Evolutionary conservation across 2,888 invertebrate species (phyloP).

Genomic region (Phyto melanocephala): DNA sequence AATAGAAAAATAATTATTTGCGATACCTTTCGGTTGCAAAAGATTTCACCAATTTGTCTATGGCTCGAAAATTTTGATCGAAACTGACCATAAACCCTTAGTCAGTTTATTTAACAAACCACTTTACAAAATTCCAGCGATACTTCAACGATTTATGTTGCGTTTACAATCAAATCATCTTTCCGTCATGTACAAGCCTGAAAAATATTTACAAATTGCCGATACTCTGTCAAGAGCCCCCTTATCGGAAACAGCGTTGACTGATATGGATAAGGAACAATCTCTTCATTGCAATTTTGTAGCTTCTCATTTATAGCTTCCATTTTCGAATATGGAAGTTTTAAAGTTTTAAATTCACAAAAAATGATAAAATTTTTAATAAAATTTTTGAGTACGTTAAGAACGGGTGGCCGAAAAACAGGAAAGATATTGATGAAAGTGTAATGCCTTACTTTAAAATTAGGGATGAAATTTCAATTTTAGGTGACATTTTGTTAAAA

Average conservation of each 20-base stretch:
- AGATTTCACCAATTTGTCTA: too few species aligned
- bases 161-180: constrained; percentile 54
- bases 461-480: neutral
- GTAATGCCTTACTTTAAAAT: constrained; percentile 29
- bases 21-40: too few species aligned
- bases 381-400: constrained; percentile 17
- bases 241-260: constrained; percentile 25
- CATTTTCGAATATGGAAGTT: constrained; percentile 8
- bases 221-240: constrained; percentile 80
- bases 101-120: constrained; percentile 55
- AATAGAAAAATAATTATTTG: neutral
- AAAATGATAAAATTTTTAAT: constrained; percentile 7
- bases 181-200: constrained; percentile 56
- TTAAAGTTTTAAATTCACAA: constrained; percentile 4
- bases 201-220: too few species aligned
- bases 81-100: constrained; percentile 33
- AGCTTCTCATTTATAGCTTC: constrained; percentile 44
- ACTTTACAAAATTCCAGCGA: constrained; percentile 27
- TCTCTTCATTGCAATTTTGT: constrained; percentile 59
- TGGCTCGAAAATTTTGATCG: too few species aligned
- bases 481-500: neutral
- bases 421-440: neutral
- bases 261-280: constrained; percentile 53
- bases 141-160: constrained; percentile 17
- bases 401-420: neutral